Evolutionary conservation across 2,888 invertebrate species (phyloP), one percentile per base, ranked within the genome.

Genomic region (Caenorhabditis sp.): DNA sequence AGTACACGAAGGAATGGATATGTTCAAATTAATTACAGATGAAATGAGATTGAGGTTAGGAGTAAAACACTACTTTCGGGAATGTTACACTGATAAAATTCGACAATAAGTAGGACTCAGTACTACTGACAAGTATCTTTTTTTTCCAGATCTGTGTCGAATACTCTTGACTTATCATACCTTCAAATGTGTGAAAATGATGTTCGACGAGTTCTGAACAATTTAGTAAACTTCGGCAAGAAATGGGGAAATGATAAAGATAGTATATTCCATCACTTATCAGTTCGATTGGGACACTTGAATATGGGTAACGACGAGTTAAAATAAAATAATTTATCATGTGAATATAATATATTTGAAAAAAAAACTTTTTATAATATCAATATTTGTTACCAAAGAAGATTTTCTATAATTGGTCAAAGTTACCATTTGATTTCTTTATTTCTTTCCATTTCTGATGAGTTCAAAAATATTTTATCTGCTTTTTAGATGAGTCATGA

Each of bases 1-100:
- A 53, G 76, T 76, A 12, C 78, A 76, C 53, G 76, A 78, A 26
- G 60, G 70, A 23, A 76, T 76, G 69, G 74, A 76, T 49, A 54
- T 66, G 73, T 71, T 72, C 26, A 69, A 67, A 63, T 64, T 50
- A 31, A 71, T 76, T 60, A 65, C 76, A 1, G 78, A 78, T 52
- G 74, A 76, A 38, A 73, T 78, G 57, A 68, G 73, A 49, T 60
- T 76, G 25, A 59, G 66, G 78, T n/a, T 77, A 23, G 49, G 63
- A 7, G 20, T 4, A n/a, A n/a, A n/a, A n/a, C n/a, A n/a, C n/a
- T n/a, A n/a, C n/a, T n/a, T n/a, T n/a, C n/a, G n/a, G n/a, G n/a
- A n/a, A n/a, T n/a, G n/a, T n/a, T n/a, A n/a, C n/a, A n/a, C n/a
- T n/a, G n/a, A n/a, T n/a, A n/a, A n/a, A n/a, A n/a, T n/a, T n/a